Percentiles rank a stretch among this genome's conserved stretches.
phyloP scores from a whole-genome alignment of 1,140 invertebrate genomes.

The Meloidogyne hapla region DNA sequence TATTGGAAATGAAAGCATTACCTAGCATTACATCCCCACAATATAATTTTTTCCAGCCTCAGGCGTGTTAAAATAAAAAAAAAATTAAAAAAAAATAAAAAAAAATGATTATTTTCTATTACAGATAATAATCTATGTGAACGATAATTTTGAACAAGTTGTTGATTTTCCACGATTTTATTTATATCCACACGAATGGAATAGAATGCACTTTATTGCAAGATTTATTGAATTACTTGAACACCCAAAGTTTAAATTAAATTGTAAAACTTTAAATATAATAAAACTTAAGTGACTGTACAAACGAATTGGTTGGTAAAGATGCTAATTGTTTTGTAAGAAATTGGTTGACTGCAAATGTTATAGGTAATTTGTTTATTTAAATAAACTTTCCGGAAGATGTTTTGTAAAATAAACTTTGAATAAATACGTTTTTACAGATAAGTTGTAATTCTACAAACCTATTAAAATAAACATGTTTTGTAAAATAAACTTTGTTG shows the following conservation, averaged over 20 bases:
- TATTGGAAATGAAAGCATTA: conserved; percentile 50
- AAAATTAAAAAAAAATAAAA: background rate
- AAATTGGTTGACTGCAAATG: background rate
- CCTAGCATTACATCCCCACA: conserved; percentile 46
- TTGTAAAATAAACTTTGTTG: no score
- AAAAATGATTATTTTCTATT: conserved; percentile 50
- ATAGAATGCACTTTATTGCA: conserved; percentile 57
- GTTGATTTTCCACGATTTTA: conserved; percentile 61
- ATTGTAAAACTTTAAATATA: background rate
- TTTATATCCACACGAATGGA: conserved; percentile 60
- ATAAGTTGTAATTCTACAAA: no score
- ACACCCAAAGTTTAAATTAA: conserved; percentile 42
- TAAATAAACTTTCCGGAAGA: background rate
- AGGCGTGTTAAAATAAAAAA: background rate
- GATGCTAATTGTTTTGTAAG: conserved; percentile 56
- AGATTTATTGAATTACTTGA: conserved; percentile 56
- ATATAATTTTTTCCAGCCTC: conserved; percentile 52
- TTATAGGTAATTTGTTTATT: background rate
- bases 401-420: no score
- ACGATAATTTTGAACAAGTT: conserved; percentile 59
- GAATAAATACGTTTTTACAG: no score
- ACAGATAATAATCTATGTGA: conserved; percentile 58
- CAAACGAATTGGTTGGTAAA: conserved; percentile 51
- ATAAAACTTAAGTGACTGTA: background rate
- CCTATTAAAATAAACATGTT: no score